phyloP scores from a whole-genome alignment of 2,113 vertebrate genomes.

The Sterna hirundo region DNA sequence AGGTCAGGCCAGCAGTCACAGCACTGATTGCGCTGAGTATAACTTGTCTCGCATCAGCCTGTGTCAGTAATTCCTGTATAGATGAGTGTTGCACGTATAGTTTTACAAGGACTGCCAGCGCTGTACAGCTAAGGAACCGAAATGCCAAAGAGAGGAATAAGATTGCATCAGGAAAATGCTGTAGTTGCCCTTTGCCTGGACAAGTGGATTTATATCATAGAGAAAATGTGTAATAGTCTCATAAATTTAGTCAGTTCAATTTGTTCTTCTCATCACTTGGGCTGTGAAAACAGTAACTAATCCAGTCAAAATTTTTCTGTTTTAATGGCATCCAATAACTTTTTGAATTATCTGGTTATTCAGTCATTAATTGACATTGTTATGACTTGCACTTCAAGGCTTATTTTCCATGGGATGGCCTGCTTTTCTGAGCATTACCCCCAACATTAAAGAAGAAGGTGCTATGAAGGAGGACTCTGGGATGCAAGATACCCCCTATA shows the following conservation, averaged over 20 bases:
- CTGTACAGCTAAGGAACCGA: neutral
- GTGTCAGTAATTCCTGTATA: accelerated
- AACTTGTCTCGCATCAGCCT: neutral
- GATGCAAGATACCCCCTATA: constrained; percentile 96
- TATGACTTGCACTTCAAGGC: constrained; percentile 72
- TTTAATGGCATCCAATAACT: neutral
- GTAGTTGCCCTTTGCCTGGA: neutral
- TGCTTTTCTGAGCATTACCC: constrained; percentile 94
- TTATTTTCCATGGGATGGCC: constrained; percentile 98
- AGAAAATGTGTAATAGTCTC: neutral
- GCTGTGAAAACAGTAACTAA: neutral
- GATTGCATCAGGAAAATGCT: neutral
- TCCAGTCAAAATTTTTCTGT: neutral
- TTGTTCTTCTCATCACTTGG: neutral
- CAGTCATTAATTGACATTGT: neutral
- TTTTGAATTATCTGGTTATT: neutral
- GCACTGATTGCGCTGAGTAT: accelerated
- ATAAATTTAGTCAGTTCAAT: neutral
- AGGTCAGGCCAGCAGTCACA: neutral
- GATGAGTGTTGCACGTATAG: accelerated
- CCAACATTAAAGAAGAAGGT: constrained; percentile 97
- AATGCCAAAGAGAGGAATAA: neutral
- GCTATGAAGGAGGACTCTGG: constrained; percentile 98
- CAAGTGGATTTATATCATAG: neutral
- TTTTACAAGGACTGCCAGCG: neutral